Percentiles rank a stretch among this genome's conserved stretches.
Evolutionary conservation across 2,113 vertebrate species (phyloP).

Genomic region (Oxyura jamaicensis): DNA sequence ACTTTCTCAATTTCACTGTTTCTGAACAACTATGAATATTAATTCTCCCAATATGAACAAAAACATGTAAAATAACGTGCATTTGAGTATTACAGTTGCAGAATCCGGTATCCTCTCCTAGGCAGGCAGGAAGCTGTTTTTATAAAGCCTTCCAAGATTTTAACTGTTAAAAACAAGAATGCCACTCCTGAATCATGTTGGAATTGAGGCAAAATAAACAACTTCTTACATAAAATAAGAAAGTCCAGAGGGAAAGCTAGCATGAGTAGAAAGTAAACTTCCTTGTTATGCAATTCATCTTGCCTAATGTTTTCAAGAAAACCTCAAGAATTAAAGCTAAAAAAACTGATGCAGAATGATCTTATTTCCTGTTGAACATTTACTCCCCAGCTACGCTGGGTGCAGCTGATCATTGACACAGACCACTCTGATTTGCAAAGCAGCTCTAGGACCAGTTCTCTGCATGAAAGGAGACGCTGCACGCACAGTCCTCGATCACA

Average conservation of each 20-base stretch:
- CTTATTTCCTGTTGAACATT: constrained; percentile 42
- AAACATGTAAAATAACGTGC: rapidly evolving
- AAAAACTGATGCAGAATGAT: background rate
- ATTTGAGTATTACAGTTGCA: background rate
- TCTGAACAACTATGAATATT: background rate
- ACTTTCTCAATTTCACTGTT: background rate
- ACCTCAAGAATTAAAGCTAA: background rate
- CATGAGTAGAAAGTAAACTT: constrained; percentile 25
- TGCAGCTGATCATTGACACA: background rate
- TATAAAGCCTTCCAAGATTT: background rate
- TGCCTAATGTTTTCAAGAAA: constrained; percentile 6
- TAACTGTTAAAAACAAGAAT: background rate
- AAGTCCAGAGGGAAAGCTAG: constrained; percentile 39
- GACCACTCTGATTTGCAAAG: background rate
- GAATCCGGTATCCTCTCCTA: background rate
- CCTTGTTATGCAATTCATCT: background rate
- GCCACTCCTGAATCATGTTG: background rate
- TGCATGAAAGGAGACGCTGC: background rate
- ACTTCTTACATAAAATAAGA: constrained; percentile 43
- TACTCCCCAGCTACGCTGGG: background rate
- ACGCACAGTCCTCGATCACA: rapidly evolving
- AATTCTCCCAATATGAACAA: background rate
- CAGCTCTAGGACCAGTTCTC: background rate
- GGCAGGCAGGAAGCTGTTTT: background rate
- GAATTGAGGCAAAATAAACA: constrained; percentile 1